phyloP scores from a whole-genome alignment of 2,113 vertebrate species.

The Columba janthina region DNA sequence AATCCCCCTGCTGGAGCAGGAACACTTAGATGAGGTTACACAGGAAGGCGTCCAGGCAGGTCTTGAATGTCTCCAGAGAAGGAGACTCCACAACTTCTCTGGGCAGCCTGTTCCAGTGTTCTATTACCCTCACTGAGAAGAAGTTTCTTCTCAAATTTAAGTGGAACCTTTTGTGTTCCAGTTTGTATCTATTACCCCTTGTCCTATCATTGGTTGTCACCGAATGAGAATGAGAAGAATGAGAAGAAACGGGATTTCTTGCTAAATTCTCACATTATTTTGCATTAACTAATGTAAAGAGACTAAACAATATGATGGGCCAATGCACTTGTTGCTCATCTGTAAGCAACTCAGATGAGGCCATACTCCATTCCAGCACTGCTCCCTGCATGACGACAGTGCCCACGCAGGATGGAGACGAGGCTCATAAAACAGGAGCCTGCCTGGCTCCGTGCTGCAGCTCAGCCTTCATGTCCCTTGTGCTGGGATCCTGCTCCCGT shows the following conservation, averaged over 20 bases:
- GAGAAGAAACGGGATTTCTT: not conserved
- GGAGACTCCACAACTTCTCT: no score
- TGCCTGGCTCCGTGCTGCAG: not conserved
- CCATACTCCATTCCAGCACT: not conserved
- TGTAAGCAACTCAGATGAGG: not conserved
- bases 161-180: no score
- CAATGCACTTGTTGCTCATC: not conserved
- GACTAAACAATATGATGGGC: not conserved
- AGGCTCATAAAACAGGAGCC: rapidly evolving
- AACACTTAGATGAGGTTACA: no score
- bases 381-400: not conserved
- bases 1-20: no score
- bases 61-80: no score
- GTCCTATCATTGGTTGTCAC: no score
- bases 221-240: no score
- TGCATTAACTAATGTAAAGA: not conserved
- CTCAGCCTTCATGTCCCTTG: not conserved
- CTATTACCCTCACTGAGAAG: no score
- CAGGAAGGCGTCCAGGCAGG: no score
- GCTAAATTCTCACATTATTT: not conserved
- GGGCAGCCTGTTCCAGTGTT: no score
- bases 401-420: not conserved
- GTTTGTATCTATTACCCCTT: no score
- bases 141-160: no score
- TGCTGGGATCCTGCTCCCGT: not conserved